Evolutionary conservation across 2,113 vertebrate genomes (phyloP).

Genomic region (Siphamia tubifer): DNA sequence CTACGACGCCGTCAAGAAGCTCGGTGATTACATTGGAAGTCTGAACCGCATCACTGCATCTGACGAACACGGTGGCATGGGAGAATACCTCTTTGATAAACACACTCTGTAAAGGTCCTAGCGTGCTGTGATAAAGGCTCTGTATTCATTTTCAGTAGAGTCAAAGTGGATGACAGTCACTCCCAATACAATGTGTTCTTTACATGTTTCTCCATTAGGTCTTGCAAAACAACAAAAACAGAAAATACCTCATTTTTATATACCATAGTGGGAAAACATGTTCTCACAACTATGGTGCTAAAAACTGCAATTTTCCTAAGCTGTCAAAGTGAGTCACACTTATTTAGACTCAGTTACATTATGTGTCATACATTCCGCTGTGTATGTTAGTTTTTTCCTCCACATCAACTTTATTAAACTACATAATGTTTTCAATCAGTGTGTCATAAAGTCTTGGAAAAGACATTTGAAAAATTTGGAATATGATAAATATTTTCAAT

Average conservation of each 20-base stretch:
- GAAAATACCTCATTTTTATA: constrained; percentile 43
- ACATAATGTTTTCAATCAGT: neutral
- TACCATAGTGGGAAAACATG: neutral
- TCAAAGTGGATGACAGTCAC: neutral
- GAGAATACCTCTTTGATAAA: constrained; percentile 82
- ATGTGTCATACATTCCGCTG: constrained; percentile 25
- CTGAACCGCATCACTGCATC: constrained; percentile 61
- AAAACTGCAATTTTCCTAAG: constrained; percentile 2
- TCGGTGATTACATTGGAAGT: constrained; percentile 72
- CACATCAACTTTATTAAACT: neutral
- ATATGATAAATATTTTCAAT: constrained; percentile 13
- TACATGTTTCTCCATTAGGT: neutral
- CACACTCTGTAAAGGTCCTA: constrained; percentile 71
- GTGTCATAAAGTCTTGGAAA: too few species aligned
- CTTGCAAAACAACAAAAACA: neutral
- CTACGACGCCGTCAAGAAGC: constrained; percentile 76
- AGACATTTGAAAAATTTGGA: neutral
- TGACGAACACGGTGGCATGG: constrained; percentile 65
- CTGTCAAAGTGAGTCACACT: neutral
- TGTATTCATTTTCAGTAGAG: neutral
- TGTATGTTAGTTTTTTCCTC: neutral
- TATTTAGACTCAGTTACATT: neutral
- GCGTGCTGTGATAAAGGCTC: neutral
- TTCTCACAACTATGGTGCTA: constrained; percentile 23
- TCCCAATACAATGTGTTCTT: neutral